A percentile compares a stretch with the other conserved stretches of the same genome.
Conservation (phyloP, 2,113 vertebrate genomes). For the Corapipo altera region DNA sequence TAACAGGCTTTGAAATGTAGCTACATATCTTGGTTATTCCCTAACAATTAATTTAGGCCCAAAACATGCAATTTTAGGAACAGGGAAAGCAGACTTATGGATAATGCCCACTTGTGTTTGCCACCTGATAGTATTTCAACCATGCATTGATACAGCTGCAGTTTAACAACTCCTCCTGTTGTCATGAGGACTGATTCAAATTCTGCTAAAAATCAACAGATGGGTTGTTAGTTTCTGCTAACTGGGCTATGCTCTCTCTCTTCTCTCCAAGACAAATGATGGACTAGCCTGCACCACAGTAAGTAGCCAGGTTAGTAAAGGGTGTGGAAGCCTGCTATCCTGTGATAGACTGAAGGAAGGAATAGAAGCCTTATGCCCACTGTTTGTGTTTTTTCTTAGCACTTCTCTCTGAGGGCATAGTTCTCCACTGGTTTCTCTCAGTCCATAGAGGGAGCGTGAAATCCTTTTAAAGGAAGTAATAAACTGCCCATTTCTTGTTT, state of each 20-base stretch:
- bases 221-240: neutral
- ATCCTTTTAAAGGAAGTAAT: neutral
- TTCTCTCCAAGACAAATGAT: neutral
- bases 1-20: neutral
- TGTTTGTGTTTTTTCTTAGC: neutral
- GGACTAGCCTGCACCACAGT: no score
- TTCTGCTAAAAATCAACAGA: neutral
- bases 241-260: neutral
- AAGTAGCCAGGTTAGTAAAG: neutral
- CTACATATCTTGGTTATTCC: neutral
- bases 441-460: neutral
- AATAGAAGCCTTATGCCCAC: neutral
- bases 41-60: neutral
- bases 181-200: neutral
- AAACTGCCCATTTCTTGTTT: neutral
- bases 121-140: neutral
- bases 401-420: neutral
- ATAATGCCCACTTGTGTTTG: neutral
- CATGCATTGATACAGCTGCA: neutral
- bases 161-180: neutral
- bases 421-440: neutral
- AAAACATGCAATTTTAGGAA: neutral
- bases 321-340: neutral
- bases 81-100: accelerated
- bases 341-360: neutral